phyloP scores from a whole-genome alignment of 1,140 invertebrate species.

The Dinoponera quadriceps region DNA sequence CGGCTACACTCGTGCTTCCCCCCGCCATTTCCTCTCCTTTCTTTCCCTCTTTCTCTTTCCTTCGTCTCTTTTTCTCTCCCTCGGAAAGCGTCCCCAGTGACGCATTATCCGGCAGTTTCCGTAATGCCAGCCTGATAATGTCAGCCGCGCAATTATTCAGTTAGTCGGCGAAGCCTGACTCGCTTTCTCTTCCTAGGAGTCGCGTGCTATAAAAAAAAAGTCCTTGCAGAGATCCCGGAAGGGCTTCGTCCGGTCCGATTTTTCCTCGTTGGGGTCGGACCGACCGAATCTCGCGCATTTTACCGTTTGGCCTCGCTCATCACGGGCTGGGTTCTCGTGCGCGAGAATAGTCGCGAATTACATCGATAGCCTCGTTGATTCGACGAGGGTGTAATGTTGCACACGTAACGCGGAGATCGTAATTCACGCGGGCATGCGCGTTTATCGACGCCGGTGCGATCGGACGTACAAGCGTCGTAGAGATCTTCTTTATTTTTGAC shows the following conservation, averaged over 20 bases:
- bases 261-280: slow-evolving; percentile 12
- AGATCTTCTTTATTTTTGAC: slow-evolving; percentile 27
- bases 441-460: background rate
- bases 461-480: background rate
- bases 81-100: background rate
- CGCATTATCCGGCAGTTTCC: slow-evolving; percentile 17
- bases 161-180: slow-evolving; percentile 54
- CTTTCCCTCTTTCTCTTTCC: no score
- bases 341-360: slow-evolving; percentile 60
- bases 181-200: slow-evolving; percentile 14
- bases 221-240: background rate
- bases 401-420: slow-evolving; percentile 31
- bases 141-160: slow-evolving; percentile 50
- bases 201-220: slow-evolving; percentile 32
- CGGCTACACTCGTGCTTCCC: no score
- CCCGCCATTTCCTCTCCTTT: no score
- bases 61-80: slow-evolving; percentile 28
- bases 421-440: slow-evolving; percentile 42
- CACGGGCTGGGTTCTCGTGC: slow-evolving; percentile 33
- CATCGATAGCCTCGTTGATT: slow-evolving; percentile 63
- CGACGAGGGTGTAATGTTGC: slow-evolving; percentile 46
- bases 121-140: slow-evolving; percentile 69
- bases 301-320: background rate
- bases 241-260: background rate
- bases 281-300: slow-evolving; percentile 10